These are phyloP conservation scores for Stictonetta naevosa DNA, from an alignment of 2,113 vertebrate species.

Conservation along the genomic window DNA sequence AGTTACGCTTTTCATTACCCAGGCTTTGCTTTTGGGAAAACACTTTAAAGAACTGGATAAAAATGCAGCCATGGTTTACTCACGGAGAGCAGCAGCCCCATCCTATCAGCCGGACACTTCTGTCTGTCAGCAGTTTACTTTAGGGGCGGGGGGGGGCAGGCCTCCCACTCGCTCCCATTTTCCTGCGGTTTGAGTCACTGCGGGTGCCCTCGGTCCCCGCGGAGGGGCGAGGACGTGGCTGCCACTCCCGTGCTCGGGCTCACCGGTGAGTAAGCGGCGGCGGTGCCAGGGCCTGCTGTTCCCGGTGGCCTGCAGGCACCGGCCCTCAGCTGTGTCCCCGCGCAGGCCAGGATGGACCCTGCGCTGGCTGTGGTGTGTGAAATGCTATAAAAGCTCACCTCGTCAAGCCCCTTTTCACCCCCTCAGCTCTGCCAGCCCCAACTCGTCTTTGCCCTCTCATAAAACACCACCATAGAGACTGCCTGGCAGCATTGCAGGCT, in stretches of 20 bases:
- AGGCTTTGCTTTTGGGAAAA: neutral
- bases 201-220: accelerated
- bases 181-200: accelerated
- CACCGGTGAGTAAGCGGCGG: neutral
- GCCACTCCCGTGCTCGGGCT: accelerated
- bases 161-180: neutral
- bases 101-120: neutral
- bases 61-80: neutral
- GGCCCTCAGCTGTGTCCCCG: neutral
- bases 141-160: accelerated
- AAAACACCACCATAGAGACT: neutral
- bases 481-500: neutral
- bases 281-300: neutral
- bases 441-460: neutral
- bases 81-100: neutral
- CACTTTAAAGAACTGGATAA: neutral
- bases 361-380: neutral
- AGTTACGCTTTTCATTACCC: neutral
- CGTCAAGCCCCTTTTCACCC: neutral
- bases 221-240: accelerated
- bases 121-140: neutral
- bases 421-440: accelerated
- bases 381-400: neutral
- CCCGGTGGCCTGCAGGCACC: neutral
- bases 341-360: neutral